These are phyloP conservation scores for Notospermus geniculatus DNA, from an alignment of 1,140 invertebrate genomes.

Conservation along the genomic window DNA sequence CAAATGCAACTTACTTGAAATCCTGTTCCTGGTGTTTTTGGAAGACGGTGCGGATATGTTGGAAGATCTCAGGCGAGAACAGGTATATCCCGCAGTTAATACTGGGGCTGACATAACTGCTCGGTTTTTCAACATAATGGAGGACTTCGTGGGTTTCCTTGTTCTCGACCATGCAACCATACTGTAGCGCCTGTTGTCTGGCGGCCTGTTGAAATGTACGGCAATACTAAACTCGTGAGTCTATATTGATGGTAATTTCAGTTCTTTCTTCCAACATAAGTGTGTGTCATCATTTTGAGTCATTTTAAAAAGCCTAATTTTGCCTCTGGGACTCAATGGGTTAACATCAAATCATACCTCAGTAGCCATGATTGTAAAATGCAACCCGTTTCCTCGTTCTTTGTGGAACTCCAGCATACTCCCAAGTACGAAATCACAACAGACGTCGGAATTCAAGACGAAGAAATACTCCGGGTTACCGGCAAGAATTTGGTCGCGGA, in stretches of 20 bases:
- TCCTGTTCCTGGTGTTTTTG: conserved; percentile 58
- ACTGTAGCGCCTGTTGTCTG: conserved; percentile 86
- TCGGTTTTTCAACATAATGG: conserved; percentile 99
- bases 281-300: too few relatives aligned
- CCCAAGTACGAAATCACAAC: conserved; percentile 90
- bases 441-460: conserved; percentile 96
- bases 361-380: conserved; percentile 59
- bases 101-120: conserved; percentile 90
- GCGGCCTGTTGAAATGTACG: conserved; percentile 72
- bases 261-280: too few relatives aligned
- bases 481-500: conserved; percentile 89
- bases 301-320: too few relatives aligned
- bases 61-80: conserved; percentile 78
- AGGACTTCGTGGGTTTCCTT: conserved; percentile 71
- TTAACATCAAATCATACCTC: too few relatives aligned
- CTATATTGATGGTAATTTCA: too few relatives aligned
- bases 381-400: conserved; percentile 27
- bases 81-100: conserved; percentile 98
- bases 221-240: too few relatives aligned
- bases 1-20: conserved; percentile 51
- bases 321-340: too few relatives aligned
- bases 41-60: conserved; percentile 77
- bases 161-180: conserved; percentile 89
- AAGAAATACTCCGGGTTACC: conserved; percentile 90
- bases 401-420: conserved; percentile 84